Evolutionary conservation across 2,113 vertebrate species (phyloP).

Genomic region (Arvicanthis niloticus): DNA sequence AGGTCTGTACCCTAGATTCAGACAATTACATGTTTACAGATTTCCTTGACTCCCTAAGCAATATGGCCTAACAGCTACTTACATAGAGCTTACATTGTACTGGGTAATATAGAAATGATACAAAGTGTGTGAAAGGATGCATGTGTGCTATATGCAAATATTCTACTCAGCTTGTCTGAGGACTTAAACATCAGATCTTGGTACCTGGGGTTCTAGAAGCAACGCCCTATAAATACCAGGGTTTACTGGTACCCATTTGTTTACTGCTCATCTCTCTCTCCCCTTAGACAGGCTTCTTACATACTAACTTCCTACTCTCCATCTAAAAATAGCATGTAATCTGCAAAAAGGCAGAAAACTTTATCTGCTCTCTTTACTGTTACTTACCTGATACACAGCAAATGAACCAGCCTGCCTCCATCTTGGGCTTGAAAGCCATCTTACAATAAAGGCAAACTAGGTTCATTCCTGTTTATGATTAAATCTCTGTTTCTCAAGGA

Average conservation of each 20-base stretch:
- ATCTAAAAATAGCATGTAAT: not conserved
- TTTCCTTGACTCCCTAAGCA: not conserved
- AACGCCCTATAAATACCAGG: not conserved
- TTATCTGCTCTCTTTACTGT: not conserved
- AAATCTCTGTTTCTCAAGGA: not conserved
- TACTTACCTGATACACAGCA: not conserved
- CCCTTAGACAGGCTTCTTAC: not conserved
- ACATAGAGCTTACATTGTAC: not conserved
- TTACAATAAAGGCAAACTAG: not conserved
- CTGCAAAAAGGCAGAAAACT: not conserved
- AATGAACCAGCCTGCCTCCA: not conserved
- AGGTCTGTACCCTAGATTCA: not conserved
- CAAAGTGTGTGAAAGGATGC: not conserved
- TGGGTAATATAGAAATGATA: not conserved
- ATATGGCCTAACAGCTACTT: not conserved
- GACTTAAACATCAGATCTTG: not conserved
- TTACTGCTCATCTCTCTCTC: not conserved
- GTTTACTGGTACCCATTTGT: not conserved
- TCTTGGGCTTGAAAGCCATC: not conserved
- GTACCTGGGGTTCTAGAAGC: not conserved
- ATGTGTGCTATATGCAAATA: not conserved
- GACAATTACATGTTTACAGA: not conserved
- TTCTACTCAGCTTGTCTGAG: not conserved
- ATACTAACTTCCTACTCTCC: not conserved
- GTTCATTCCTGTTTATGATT: not conserved